Conservation (phyloP, 2,888 invertebrate species). For the Rhogogaster chlorosoma region DNA sequence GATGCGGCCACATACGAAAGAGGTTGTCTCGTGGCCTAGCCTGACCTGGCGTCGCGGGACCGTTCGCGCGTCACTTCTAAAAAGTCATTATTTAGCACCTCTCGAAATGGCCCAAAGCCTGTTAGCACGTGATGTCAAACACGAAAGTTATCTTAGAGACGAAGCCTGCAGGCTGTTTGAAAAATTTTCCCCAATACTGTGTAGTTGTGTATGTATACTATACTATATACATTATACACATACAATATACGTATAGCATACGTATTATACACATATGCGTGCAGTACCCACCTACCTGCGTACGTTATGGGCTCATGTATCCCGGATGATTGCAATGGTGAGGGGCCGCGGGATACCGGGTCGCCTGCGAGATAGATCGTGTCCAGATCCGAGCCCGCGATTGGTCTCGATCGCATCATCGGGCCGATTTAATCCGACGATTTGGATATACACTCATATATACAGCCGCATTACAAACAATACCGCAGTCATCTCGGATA, state of each 20-base stretch:
- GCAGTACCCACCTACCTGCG: background rate
- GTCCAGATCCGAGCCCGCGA: slow-evolving; percentile 43
- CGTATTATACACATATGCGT: background rate
- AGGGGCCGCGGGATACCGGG: slow-evolving; percentile 2
- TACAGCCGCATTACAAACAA: slow-evolving; percentile 53
- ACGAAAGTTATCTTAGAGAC: slow-evolving; percentile 53
- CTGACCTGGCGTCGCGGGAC: slow-evolving; percentile 10
- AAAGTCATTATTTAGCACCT: slow-evolving; percentile 67
- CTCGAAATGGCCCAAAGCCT: slow-evolving; percentile 56
- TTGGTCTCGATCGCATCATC: slow-evolving; percentile 46
- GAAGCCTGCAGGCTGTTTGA: slow-evolving; percentile 18
- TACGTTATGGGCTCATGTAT: background rate
- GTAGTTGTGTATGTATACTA: background rate
- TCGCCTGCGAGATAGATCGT: slow-evolving; percentile 40
- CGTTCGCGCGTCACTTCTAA: slow-evolving; percentile 56
- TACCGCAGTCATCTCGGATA: slow-evolving; percentile 61
- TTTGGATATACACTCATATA: background rate
- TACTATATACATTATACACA: background rate
- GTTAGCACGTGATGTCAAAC: slow-evolving; percentile 60
- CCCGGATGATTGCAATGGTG: background rate
- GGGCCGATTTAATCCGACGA: slow-evolving; percentile 24
- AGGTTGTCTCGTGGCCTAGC: background rate
- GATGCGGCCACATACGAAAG: background rate
- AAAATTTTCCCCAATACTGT: slow-evolving; percentile 23
- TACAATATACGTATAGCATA: background rate